Conservation (phyloP, 1,140 invertebrate genomes). For the Drosophila sucinea region DNA sequence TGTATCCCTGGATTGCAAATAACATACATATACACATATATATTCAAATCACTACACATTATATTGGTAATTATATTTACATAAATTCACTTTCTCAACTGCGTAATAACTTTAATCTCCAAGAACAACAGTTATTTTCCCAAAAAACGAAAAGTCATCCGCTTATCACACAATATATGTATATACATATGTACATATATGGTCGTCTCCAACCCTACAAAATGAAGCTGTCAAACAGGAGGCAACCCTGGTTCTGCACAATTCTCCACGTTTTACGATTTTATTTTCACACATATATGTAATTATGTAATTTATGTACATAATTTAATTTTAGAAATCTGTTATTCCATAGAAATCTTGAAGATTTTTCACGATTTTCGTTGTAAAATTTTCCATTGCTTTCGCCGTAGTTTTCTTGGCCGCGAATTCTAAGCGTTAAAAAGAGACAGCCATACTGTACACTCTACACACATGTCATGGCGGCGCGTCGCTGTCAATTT, state of each 20-base stretch:
- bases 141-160: slow-evolving; percentile 4
- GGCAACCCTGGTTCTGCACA: slow-evolving; percentile 4
- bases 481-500: slow-evolving; percentile 64
- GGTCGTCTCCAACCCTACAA: neutral
- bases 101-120: slow-evolving; percentile 2
- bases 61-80: slow-evolving; percentile 14
- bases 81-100: slow-evolving; percentile 12
- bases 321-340: neutral
- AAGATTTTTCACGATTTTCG: slow-evolving; percentile 16
- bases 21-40: neutral
- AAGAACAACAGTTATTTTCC: slow-evolving; percentile 13
- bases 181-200: neutral
- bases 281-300: slow-evolving; percentile 5
- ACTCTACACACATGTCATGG: slow-evolving; percentile 22
- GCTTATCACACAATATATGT: slow-evolving; percentile 1
- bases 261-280: neutral
- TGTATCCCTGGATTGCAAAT: slow-evolving; percentile 1
- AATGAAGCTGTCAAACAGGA: neutral
- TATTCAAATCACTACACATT: neutral
- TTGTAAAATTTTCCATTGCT: slow-evolving; percentile 31
- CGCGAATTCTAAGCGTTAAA: slow-evolving; percentile 28
- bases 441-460: slow-evolving; percentile 46
- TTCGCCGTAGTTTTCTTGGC: neutral
- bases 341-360: neutral
- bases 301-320: neutral